Evolutionary conservation across 2,113 vertebrate genomes (phyloP).

Genomic region (Dasyurus viverrinus): DNA sequence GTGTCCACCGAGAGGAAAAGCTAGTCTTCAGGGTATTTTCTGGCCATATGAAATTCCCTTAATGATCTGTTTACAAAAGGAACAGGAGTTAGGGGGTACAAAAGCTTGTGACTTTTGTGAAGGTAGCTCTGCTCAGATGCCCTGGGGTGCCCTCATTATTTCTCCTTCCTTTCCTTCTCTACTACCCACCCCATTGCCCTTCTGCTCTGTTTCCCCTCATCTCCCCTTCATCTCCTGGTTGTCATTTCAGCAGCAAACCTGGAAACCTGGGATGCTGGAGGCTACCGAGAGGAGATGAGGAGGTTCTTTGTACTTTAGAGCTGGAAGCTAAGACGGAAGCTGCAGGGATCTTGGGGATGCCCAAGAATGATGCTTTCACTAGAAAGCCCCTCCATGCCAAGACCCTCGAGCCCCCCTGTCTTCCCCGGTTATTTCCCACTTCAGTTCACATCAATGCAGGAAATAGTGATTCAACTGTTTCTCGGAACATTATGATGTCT

Average conservation of each 20-base stretch:
- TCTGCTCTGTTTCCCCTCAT: conserved; percentile 74
- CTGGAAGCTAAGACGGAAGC: conserved; percentile 67
- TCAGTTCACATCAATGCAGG: conserved; percentile 20
- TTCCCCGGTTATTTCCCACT: background rate
- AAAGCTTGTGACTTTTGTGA: conserved; percentile 24
- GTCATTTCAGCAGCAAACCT: conserved; percentile 52
- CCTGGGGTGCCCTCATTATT: conserved; percentile 54
- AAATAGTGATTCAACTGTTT: background rate
- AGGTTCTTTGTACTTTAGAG: conserved; percentile 47
- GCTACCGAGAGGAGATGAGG: background rate
- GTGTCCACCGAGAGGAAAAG: conserved; percentile 40
- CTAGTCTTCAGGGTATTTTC: conserved; percentile 30
- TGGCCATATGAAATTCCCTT: conserved; percentile 21
- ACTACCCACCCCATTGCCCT: conserved; percentile 59
- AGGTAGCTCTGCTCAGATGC: conserved; percentile 45
- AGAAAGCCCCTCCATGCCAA: conserved; percentile 6
- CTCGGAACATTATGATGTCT: conserved; percentile 36
- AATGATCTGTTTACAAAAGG: conserved; percentile 53
- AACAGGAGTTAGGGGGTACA: conserved; percentile 31
- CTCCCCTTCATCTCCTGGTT: conserved; percentile 77
- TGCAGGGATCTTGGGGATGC: conserved; percentile 24
- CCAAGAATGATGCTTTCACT: conserved; percentile 19
- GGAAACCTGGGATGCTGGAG: background rate
- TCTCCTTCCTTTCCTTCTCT: conserved; percentile 62
- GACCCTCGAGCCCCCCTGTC: background rate